Conservation (phyloP, 2,113 vertebrate genomes). For the Columba janthina region DNA sequence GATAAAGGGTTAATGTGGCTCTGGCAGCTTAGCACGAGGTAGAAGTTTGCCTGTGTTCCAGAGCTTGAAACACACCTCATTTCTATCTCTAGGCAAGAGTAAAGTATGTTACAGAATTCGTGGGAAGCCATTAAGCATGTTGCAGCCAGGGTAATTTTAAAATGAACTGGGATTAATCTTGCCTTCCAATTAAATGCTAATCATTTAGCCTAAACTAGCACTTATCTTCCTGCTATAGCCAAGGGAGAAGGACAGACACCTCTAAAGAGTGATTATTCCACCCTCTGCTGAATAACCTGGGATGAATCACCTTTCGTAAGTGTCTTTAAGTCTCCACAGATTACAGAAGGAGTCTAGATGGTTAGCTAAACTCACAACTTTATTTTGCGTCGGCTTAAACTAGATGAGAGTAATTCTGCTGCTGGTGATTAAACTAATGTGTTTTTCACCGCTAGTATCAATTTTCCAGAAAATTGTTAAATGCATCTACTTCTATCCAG, state of each 20-base stretch:
- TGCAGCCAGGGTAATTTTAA: neutral
- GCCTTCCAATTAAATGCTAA: conserved; percentile 30
- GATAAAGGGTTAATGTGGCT: neutral
- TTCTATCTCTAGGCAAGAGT: neutral
- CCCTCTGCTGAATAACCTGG: neutral
- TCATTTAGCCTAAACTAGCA: conserved; percentile 11
- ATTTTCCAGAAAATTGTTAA: neutral
- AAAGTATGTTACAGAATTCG: neutral
- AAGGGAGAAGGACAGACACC: neutral
- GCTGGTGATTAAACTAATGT: neutral
- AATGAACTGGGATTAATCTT: conserved; percentile 28
- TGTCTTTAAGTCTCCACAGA: neutral
- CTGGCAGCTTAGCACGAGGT: neutral
- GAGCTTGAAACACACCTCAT: neutral
- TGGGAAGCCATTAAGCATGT: neutral
- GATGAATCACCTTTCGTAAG: neutral
- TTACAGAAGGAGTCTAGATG: neutral
- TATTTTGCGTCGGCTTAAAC: neutral
- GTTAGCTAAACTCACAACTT: neutral
- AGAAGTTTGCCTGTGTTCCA: neutral
- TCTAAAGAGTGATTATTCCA: conserved; percentile 16
- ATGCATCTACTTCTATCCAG: neutral
- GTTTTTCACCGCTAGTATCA: neutral
- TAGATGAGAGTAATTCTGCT: neutral
- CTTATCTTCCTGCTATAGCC: neutral